Base-by-base conservation (phyloP, 35 echinoderm and acorn worm species). In the Lytechinus pictus region DNA sequence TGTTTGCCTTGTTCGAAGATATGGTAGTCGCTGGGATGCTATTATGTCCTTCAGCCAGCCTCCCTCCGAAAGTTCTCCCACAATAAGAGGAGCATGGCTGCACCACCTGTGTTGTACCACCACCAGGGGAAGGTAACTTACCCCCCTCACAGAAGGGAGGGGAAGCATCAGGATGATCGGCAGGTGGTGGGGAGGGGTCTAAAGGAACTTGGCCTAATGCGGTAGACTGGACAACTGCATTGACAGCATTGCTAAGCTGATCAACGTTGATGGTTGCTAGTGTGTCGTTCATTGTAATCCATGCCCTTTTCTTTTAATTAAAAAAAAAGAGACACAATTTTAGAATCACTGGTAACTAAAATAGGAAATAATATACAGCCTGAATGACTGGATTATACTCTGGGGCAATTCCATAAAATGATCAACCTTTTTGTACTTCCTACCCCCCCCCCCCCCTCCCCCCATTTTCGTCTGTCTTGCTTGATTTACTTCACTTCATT, bases 201-300 rank as follows among this genome's bases (percentile, higher is more conserved):
- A 93, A 27, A 54, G 92, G 55, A 10, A 57, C 27, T 9, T 54
- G 52, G 10, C 55, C 92, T 27, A 93, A 24, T 4, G 92, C 91
- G 5, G 88, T 52, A 5, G 94, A 86, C 57, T 96, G 94, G 16
- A 96, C 96, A 19, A 96, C 96, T 57, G 94, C 96, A 55, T 94
- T 96, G n/a, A 96, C 96, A 8, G 96, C 96, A 79, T 61, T 96
- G 54, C 96, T 96, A 28, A 96, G 79, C 53, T 96, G 96, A 4
- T 96, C 96, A 14, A 96, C 96, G 44, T 96, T 96, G 57, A 96
- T 96, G 54, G 96, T 56, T 29, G 96, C 96, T 94, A 96, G 55
- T 11, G 96, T 95, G 89, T 96, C 96, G 24, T 86, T 88, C 96
- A 96, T 96, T 44, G 10, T 66, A 10, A 79, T 19, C 14, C 56